A percentile compares a stretch with the other conserved stretches of the same genome.
These are phyloP conservation scores for Galaxias olidus DNA, from an alignment of 2,797 vertebrate genomes.

Conservation along the genomic window DNA sequence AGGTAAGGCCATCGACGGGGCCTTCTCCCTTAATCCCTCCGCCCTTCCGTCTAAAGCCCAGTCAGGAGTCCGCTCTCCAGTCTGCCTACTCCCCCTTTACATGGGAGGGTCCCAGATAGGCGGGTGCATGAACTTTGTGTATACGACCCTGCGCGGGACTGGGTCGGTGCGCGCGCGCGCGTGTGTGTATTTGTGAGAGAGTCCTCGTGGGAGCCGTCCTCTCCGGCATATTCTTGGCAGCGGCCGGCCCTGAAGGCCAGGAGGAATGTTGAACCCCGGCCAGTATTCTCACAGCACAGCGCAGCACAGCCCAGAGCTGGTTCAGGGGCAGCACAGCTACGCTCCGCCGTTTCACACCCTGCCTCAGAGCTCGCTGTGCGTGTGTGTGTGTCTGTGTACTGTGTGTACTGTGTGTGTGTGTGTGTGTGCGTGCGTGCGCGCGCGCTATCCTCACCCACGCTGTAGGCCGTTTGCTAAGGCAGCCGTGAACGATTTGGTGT, in stretches of 20 bases:
- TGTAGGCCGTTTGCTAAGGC: slow-evolving; percentile 5
- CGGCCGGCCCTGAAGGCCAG: slow-evolving; percentile 54
- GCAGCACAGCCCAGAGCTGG: slow-evolving; percentile 59
- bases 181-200: slow-evolving; percentile 34
- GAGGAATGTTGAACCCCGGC: slow-evolving; percentile 70
- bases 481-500: slow-evolving; percentile 22
- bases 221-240: slow-evolving; percentile 56
- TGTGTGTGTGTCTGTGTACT: no score
- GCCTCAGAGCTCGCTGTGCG: slow-evolving; percentile 22
- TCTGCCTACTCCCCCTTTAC: no score
- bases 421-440: slow-evolving; percentile 5
- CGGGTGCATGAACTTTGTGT: no score
- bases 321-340: slow-evolving; percentile 58
- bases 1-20: slow-evolving; percentile 31
- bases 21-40: no score
- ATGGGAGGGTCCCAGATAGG: no score
- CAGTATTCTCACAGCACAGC: slow-evolving; percentile 67
- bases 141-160: no score
- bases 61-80: no score
- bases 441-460: neutral
- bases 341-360: slow-evolving; percentile 59
- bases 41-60: no score
- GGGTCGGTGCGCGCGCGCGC: slow-evolving; percentile 14
- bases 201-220: slow-evolving; percentile 53
- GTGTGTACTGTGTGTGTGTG: no score